Percentiles rank a stretch among this genome's conserved stretches.
Evolutionary conservation across 2,797 vertebrate species (phyloP).

Genomic region (Sebastes oblongus): DNA sequence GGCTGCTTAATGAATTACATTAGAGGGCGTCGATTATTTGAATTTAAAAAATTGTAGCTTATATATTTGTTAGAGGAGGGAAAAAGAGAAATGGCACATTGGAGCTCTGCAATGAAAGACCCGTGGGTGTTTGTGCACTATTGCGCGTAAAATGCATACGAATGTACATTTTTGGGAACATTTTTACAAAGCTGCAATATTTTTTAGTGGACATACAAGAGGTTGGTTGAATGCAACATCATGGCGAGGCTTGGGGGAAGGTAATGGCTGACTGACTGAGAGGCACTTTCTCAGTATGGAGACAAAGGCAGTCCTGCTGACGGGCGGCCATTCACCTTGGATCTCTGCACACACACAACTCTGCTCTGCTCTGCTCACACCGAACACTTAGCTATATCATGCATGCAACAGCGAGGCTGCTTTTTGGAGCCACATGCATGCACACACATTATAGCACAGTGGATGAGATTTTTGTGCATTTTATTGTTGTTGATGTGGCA

Average conservation of each 20-base stretch:
- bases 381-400: constrained; percentile 12
- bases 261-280: constrained; percentile 82
- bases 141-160: neutral
- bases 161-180: neutral
- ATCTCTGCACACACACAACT: constrained; percentile 34
- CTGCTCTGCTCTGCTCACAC: neutral
- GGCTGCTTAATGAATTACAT: constrained; percentile 39
- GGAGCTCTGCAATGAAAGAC: neutral
- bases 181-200: neutral
- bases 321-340: constrained; percentile 77
- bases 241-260: constrained; percentile 64
- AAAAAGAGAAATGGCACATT: neutral
- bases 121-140: neutral
- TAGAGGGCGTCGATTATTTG: constrained; percentile 27
- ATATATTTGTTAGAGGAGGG: neutral
- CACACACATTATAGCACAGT: constrained; percentile 19
- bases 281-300: constrained; percentile 73
- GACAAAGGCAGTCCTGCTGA: constrained; percentile 82
- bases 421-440: constrained; percentile 14
- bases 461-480: constrained; percentile 44
- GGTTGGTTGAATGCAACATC: constrained; percentile 54
- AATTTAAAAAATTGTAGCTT: neutral
- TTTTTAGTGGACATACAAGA: constrained; percentile 28
- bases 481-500: constrained; percentile 66
- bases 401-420: constrained; percentile 10